Evolutionary conservation across 2,113 vertebrate species (phyloP), one percentile per base, ranked within the genome.

Genomic region (Gymnocephalus cernua): DNA sequence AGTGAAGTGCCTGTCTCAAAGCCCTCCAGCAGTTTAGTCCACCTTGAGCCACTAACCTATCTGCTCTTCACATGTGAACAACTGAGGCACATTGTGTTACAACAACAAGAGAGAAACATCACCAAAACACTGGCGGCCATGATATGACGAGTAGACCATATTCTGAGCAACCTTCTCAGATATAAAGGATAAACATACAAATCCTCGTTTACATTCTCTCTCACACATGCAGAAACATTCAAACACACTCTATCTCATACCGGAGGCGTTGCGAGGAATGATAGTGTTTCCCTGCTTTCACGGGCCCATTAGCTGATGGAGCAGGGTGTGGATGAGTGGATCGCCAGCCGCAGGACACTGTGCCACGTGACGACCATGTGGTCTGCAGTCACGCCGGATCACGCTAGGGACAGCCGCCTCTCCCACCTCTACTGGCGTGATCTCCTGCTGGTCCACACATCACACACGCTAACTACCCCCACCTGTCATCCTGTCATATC

Each of bases 361-460:
- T 78, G 82, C 89, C 93, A 95, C 79, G 90, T 79, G 35, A 47
- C 74, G 1, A 67, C 87, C 94, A 92, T 84, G 92, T 90, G 92
- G 57, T 83, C 74, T 71, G 59, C 83, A 73, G 72, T 77, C 89
- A 86, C 16, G 45, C 62, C 61, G 35, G 85, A 89, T 93, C 92
- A 91, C 91, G 91, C 82, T 25, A 65, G 25, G 41, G 75, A 84
- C 86, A 79, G 58, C 78, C 76, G 35, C 79, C 75, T 91, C 59
- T 80, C 84, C 86, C 62, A 65, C 76, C 80, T 57, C 54, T 29
- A 29, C 61, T 83, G 83, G 89, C 90, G 87, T 94, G 93, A 93
- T 90, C 76, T 25, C 48, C 59, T 65, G 57, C 68, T 76, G 51
- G 21, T 64, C 57, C 77, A 71, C 56, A 5, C 45, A 4, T 3